Percentiles rank a stretch among this genome's conserved stretches.
These are phyloP conservation scores for Mimumesa dahlbomi DNA, from an alignment of 2,888 invertebrate species.

Conservation along the genomic window DNA sequence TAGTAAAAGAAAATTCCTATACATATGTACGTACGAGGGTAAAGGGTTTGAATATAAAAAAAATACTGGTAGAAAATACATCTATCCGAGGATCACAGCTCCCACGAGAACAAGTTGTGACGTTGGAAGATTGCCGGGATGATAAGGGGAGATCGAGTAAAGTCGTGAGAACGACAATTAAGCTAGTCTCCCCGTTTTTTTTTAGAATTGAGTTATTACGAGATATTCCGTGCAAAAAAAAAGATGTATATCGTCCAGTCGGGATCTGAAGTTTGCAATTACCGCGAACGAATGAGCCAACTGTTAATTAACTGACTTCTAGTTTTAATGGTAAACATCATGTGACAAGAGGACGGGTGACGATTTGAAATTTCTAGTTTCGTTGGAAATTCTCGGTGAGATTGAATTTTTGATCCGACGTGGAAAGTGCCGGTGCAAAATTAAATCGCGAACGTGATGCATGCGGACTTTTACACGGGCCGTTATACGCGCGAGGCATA, in stretches of 20 bases:
- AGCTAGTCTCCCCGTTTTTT: conserved; percentile 2
- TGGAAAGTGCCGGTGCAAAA: not conserved
- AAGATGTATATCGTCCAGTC: no score
- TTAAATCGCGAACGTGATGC: conserved; percentile 25
- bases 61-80: no score
- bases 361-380: no score
- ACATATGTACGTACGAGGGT: no score
- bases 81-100: conserved; percentile 7
- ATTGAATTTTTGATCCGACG: not conserved
- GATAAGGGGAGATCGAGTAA: conserved; percentile 15
- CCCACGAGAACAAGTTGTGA: conserved; percentile 11
- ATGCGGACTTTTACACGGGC: conserved; percentile 7
- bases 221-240: not conserved
- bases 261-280: no score
- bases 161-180: conserved; percentile 22
- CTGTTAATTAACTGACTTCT: no score
- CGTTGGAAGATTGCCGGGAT: conserved; percentile 7
- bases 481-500: conserved; percentile 14
- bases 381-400: no score
- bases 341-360: no score
- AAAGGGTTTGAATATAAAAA: no score
- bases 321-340: no score
- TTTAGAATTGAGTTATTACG: not conserved
- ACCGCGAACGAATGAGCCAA: no score
- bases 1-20: no score